These are phyloP conservation scores for Tenthredo distinguenda DNA, from an alignment of 2,888 invertebrate genomes.

Conservation along the genomic window DNA sequence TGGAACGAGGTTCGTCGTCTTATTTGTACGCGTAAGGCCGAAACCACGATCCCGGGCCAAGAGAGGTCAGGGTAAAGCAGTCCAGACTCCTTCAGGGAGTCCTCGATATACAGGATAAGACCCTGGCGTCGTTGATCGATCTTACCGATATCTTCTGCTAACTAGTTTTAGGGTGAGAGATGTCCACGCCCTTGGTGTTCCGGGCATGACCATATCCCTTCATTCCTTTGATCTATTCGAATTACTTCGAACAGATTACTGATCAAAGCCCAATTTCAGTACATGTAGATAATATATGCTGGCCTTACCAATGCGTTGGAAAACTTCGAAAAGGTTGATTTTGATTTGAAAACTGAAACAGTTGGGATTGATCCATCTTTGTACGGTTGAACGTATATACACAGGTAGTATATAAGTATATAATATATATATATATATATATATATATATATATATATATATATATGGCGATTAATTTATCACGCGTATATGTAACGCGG, in stretches of 20 bases:
- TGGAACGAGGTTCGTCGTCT: conserved; percentile 8
- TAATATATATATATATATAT: no score
- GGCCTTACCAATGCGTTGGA: not conserved
- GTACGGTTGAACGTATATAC: not conserved
- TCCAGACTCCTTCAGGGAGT: conserved; percentile 15
- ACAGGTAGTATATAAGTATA: not conserved
- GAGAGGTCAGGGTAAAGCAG: conserved; percentile 1
- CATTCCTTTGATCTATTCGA: not conserved
- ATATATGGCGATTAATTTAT: conserved; percentile 16
- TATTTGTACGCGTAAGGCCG: conserved; percentile 43
- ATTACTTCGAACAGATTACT: not conserved
- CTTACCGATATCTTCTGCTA: conserved; percentile 26
- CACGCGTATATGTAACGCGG: conserved; percentile 11
- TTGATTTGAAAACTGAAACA: not conserved
- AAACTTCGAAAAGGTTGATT: not conserved
- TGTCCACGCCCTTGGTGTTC: conserved; percentile 3
- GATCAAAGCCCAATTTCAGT: not conserved
- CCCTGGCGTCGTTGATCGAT: conserved; percentile 42
- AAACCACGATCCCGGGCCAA: conserved; percentile 37
- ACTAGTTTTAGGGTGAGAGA: conserved; percentile 29
- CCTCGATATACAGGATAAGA: conserved; percentile 42
- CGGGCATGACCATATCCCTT: not conserved
- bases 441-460: not conserved
- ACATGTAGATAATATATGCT: not conserved
- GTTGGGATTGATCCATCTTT: not conserved